Conservation (phyloP, 2,888 invertebrate species). For the Melipona bicolor region DNA sequence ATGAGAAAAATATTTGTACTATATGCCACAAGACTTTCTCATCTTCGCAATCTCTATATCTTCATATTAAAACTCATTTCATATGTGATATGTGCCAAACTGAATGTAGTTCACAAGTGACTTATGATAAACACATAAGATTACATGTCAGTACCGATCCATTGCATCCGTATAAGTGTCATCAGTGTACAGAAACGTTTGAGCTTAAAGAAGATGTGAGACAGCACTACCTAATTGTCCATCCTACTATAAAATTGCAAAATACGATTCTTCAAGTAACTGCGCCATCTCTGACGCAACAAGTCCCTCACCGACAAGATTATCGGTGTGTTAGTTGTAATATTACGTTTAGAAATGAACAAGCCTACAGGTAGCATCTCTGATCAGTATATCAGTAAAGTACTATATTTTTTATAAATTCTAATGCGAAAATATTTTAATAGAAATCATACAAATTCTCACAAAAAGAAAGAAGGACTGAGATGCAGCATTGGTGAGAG, state of each 20-base stretch:
- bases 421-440: constrained; percentile 34
- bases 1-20: constrained; percentile 65
- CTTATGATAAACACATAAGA: constrained; percentile 70
- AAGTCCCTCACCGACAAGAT: constrained; percentile 42
- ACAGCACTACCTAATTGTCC: constrained; percentile 64
- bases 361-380: constrained; percentile 70
- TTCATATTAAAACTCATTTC: constrained; percentile 76
- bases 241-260: constrained; percentile 55
- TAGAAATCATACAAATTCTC: constrained; percentile 70
- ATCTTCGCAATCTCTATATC: constrained; percentile 61
- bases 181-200: constrained; percentile 74
- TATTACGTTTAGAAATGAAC: constrained; percentile 73
- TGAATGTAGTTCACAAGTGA: constrained; percentile 66
- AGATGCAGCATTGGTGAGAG: constrained; percentile 59
- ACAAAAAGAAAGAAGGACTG: constrained; percentile 67
- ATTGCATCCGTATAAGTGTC: constrained; percentile 76
- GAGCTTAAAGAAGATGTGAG: constrained; percentile 71
- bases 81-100: constrained; percentile 76
- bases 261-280: constrained; percentile 53
- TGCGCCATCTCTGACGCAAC: constrained; percentile 32
- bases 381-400: not conserved
- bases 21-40: constrained; percentile 71
- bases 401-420: not conserved
- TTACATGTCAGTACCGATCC: constrained; percentile 75
- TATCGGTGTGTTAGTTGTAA: constrained; percentile 70